These are phyloP conservation scores for Argyra leucocephala DNA, from an alignment of 2,888 invertebrate species.

Conservation along the genomic window DNA sequence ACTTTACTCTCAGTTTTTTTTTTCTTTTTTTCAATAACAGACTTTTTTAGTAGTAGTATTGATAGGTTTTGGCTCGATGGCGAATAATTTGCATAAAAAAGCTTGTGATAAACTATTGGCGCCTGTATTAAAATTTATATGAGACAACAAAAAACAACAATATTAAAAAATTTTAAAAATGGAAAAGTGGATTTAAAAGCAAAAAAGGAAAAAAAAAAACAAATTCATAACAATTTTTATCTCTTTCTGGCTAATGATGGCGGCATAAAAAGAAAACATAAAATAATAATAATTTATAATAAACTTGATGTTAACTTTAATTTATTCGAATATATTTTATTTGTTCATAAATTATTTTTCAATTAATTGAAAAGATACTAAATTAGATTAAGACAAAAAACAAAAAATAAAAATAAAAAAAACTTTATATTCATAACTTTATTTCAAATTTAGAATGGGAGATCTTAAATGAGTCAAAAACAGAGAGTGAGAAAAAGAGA, in stretches of 20 bases:
- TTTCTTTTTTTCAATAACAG: no score
- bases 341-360: background rate
- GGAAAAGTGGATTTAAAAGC: background rate
- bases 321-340: constrained; percentile 1
- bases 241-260: background rate
- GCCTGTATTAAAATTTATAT: background rate
- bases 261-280: background rate
- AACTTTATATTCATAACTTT: no score
- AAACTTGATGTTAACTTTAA: constrained; percentile 2
- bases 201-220: background rate
- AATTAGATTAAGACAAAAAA: background rate
- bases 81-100: constrained; percentile 4
- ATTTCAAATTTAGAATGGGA: background rate
- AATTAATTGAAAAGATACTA: constrained; percentile 4
- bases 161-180: background rate
- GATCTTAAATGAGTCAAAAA: background rate
- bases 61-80: no score
- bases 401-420: no score
- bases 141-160: background rate
- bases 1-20: no score
- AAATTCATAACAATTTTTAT: background rate
- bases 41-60: background rate
- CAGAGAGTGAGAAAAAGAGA: background rate
- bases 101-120: constrained; percentile 4
- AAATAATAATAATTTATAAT: background rate